phyloP scores from a whole-genome alignment of 2,113 vertebrate genomes.

The Lamprologus lemairii region DNA sequence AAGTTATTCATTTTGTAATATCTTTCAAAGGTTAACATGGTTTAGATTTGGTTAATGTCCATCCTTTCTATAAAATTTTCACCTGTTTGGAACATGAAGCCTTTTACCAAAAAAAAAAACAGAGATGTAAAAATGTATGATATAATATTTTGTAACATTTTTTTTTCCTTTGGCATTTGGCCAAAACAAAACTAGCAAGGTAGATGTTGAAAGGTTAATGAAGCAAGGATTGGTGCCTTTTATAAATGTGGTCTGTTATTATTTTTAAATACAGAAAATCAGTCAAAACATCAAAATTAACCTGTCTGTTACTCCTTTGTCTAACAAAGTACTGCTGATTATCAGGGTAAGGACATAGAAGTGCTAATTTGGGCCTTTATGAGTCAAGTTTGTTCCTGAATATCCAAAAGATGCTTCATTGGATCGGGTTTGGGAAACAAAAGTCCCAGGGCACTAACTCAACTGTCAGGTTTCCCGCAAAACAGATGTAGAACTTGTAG shows the following conservation, averaged over 20 bases:
- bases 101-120: background rate
- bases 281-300: background rate
- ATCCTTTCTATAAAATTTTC: background rate
- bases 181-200: background rate
- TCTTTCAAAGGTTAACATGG: no score
- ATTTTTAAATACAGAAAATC: background rate
- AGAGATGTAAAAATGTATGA: background rate
- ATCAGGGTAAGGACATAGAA: background rate
- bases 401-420: background rate
- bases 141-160: background rate
- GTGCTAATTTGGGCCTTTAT: background rate
- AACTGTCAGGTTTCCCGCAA: background rate
- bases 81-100: background rate
- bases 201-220: background rate
- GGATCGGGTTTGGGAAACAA: background rate
- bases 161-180: background rate
- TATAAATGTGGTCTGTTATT: background rate
- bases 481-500: background rate
- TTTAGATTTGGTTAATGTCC: background rate
- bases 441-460: background rate
- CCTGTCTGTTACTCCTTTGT: background rate
- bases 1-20: background rate
- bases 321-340: background rate
- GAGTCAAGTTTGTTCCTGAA: background rate
- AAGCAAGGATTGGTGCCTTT: background rate